These are phyloP conservation scores for Trypoxylus dichotomus DNA, from an alignment of 1,140 invertebrate species.

Conservation along the genomic window DNA sequence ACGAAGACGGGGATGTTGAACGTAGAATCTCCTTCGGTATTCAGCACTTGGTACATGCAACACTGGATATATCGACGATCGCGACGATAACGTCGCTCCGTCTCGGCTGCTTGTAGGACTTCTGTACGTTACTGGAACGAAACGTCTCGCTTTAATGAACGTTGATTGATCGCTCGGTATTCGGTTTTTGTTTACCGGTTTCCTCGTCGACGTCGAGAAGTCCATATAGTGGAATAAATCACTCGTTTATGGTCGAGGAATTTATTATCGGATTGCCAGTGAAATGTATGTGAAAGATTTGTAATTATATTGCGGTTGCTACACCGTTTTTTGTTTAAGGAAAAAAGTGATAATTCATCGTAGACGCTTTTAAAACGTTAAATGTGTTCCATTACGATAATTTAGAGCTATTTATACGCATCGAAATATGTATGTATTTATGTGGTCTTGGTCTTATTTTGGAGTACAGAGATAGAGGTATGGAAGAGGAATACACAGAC, in stretches of 20 bases:
- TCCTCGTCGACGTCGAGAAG: neutral
- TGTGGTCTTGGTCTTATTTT: too few species aligned
- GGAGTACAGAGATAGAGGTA: too few species aligned
- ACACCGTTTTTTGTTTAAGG: too few species aligned
- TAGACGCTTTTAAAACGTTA: neutral
- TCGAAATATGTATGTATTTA: too few species aligned
- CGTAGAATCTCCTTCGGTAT: neutral
- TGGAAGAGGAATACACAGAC: too few species aligned
- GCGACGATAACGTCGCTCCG: neutral
- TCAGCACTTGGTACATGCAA: neutral
- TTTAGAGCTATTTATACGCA: neutral
- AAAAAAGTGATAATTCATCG: too few species aligned
- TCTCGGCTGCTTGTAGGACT: neutral
- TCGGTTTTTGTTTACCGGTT: slow-evolving; percentile 6
- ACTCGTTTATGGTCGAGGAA: neutral
- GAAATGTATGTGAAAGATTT: neutral
- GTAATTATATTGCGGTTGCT: neutral
- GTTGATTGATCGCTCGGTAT: neutral
- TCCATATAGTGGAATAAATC: neutral
- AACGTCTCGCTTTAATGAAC: slow-evolving; percentile 10
- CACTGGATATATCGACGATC: neutral
- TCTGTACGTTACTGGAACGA: neutral
- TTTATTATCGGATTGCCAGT: neutral
- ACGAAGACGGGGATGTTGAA: neutral
- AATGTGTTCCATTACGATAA: neutral